A percentile compares a stretch with the other conserved stretches of the same genome.
Conservation (phyloP, 1,140 invertebrate genomes). For the Gryllus bimaculatus region DNA sequence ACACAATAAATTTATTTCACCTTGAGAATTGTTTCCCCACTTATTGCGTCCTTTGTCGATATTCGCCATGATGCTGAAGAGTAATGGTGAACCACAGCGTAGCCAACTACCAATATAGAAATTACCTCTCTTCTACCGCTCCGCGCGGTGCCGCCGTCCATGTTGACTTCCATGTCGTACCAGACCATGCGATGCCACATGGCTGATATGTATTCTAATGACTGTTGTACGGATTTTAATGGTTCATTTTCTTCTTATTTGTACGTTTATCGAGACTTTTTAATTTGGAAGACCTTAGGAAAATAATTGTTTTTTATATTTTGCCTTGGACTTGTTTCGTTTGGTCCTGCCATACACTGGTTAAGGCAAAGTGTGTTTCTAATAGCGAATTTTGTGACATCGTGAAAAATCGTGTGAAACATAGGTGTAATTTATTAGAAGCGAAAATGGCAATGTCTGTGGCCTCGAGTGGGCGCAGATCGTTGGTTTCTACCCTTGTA, state of each 20-base stretch:
- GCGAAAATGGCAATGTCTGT: not conserved
- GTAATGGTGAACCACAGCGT: constrained; percentile 6
- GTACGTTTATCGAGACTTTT: not conserved
- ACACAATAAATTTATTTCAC: constrained; percentile 27
- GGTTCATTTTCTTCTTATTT: not conserved
- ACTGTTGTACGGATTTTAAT: constrained; percentile 7
- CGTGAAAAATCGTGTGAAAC: not conserved
- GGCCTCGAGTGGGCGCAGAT: not conserved
- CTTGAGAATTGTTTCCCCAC: constrained; percentile 41
- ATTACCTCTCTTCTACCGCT: constrained; percentile 18
- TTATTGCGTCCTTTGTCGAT: constrained; percentile 44
- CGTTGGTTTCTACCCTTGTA: not conserved
- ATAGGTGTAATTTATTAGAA: not conserved
- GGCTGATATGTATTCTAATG: constrained; percentile 41
- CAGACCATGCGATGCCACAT: constrained; percentile 17
- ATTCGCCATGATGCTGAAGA: constrained; percentile 38
- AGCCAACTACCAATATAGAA: not conserved
- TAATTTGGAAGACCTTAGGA: not conserved
- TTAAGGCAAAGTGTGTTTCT: too few relatives aligned
- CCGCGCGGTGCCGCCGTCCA: not conserved
- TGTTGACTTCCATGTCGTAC: not conserved
- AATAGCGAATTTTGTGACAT: too few relatives aligned
- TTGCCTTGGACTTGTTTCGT: too few relatives aligned
- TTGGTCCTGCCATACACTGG: too few relatives aligned
- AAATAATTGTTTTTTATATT: not conserved